Evolutionary conservation across 2,797 vertebrate genomes (phyloP).

Genomic region (Myotis myotis): DNA sequence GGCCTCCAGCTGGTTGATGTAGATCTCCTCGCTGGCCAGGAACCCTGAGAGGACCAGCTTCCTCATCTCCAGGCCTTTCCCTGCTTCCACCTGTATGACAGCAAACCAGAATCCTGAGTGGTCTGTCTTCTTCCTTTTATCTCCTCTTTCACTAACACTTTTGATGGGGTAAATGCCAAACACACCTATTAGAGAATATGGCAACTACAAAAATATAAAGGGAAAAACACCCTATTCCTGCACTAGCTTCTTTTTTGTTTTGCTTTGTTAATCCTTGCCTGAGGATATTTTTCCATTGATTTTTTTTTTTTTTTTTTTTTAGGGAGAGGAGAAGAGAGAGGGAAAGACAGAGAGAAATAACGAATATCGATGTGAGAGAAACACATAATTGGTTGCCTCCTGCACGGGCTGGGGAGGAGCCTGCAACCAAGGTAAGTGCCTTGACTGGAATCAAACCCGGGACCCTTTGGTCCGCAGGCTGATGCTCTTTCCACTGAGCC

Average conservation of each 20-base stretch:
- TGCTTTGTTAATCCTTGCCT: too few species aligned
- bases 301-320: too few species aligned
- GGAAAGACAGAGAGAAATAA: too few species aligned
- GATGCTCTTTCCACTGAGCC: too few species aligned
- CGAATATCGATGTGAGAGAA: too few species aligned
- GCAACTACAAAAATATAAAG: not conserved
- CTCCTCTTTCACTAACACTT: not conserved
- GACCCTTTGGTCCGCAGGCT: too few species aligned
- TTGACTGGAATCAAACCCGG: too few species aligned
- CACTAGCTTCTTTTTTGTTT: not conserved
- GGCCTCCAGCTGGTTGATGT: conserved; percentile 98
- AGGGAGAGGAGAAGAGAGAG: too few species aligned
- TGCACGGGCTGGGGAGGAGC: too few species aligned
- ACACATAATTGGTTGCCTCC: too few species aligned
- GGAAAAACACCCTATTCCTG: not conserved
- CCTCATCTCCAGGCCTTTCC: conserved; percentile 98
- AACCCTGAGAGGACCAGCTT: conserved; percentile 97
- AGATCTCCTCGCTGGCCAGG: conserved; percentile 98
- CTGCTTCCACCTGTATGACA: conserved; percentile 88
- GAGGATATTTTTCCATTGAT: too few species aligned
- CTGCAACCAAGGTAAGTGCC: too few species aligned
- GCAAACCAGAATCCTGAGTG: not conserved
- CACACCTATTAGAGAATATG: not conserved
- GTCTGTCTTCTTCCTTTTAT: not conserved
- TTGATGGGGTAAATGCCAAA: not conserved